Conservation (phyloP, 1,140 invertebrate species). For the Euura lappo region DNA sequence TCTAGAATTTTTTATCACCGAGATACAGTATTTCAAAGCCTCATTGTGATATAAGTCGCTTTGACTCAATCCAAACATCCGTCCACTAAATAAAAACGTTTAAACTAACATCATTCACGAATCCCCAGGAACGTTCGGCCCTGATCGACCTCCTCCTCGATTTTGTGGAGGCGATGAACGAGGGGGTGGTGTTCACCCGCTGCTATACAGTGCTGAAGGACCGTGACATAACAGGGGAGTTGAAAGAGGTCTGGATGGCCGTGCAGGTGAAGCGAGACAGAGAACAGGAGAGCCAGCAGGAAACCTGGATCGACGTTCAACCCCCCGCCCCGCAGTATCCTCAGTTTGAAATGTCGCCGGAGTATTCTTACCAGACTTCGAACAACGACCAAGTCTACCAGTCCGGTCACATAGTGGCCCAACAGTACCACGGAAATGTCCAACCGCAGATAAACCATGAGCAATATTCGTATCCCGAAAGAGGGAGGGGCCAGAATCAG, state of each 20-base stretch:
- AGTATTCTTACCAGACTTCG: conserved; percentile 17
- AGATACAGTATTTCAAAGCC: no score
- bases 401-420: conserved; percentile 26
- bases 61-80: no score
- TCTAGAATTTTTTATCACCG: conserved; percentile 27
- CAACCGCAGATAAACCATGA: conserved; percentile 23
- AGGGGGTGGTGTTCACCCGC: conserved; percentile 64
- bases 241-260: conserved; percentile 76
- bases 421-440: conserved; percentile 31
- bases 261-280: conserved; percentile 69
- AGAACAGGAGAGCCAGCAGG: conserved; percentile 57
- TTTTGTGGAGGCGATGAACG: conserved; percentile 75
- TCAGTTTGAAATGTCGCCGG: conserved; percentile 27
- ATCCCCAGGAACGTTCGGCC: conserved; percentile 64
- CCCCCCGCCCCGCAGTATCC: conserved; percentile 43
- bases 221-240: conserved; percentile 71
- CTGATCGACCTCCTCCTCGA: conserved; percentile 72
- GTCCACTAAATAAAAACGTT: no score
- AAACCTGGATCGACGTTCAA: conserved; percentile 48
- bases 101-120: no score
- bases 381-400: conserved; percentile 42
- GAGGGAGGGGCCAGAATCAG: conserved; percentile 23
- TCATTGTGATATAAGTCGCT: no score
- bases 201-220: conserved; percentile 70
- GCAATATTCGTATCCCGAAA: conserved; percentile 34